Percentiles rank a stretch among this genome's conserved stretches.
phyloP scores from a whole-genome alignment of 2,888 invertebrate species.

The Melinaea marsaeus region DNA sequence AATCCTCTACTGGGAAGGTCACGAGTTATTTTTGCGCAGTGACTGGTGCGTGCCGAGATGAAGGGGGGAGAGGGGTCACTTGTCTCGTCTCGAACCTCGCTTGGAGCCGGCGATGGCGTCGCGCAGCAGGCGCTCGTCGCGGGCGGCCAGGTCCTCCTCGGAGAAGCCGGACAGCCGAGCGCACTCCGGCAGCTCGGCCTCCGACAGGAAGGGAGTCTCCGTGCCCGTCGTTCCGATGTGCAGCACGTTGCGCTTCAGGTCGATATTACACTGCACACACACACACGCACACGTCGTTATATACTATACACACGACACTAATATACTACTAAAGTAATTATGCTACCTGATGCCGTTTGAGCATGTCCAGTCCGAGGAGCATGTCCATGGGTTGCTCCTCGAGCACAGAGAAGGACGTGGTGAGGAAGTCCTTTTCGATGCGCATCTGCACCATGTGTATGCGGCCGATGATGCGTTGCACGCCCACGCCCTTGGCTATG shows the following conservation, averaged over 20 bases:
- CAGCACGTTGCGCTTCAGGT: slow-evolving; percentile 91
- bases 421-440: slow-evolving; percentile 94
- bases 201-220: slow-evolving; percentile 91
- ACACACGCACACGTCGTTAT: too few relatives aligned
- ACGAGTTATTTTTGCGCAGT: too few relatives aligned
- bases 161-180: slow-evolving; percentile 86
- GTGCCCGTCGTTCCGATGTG: slow-evolving; percentile 96
- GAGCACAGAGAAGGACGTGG: slow-evolving; percentile 97
- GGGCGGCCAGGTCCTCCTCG: slow-evolving; percentile 79
- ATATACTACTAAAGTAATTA: too few relatives aligned
- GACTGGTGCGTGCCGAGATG: too few relatives aligned
- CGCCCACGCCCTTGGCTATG: slow-evolving; percentile 97
- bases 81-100: slow-evolving; percentile 2
- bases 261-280: slow-evolving; percentile 87
- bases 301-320: too few relatives aligned
- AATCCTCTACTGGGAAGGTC: too few relatives aligned
- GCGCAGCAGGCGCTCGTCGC: slow-evolving; percentile 58
- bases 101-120: slow-evolving; percentile 45
- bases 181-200: slow-evolving; percentile 81
- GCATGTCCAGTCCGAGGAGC: slow-evolving; percentile 97
- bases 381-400: slow-evolving; percentile 99
- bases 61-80: background rate
- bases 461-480: slow-evolving; percentile 95
- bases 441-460: slow-evolving; percentile 99
- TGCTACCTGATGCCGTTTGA: slow-evolving; percentile 93